Evolutionary conservation across 1,140 invertebrate species (phyloP), one percentile per base, ranked within the genome.

Genomic region (Formica exsecta): DNA sequence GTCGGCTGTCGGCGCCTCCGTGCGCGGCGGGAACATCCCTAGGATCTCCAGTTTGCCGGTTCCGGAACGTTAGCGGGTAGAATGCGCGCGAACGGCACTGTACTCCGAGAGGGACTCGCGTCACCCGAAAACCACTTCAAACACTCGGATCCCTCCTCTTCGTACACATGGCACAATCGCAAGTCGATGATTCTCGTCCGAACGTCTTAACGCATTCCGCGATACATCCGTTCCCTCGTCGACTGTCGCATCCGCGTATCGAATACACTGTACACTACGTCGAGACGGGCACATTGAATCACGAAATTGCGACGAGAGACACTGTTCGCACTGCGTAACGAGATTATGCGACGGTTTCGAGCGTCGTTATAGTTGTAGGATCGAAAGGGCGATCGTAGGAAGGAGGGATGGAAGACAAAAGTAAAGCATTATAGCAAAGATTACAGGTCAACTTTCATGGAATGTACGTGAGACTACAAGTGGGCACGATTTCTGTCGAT

Each of bases 11-110:
- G 94, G 92, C 92, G 94, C 93, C 85, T 95, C 95, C 87, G 93
- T 94, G 61, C 95, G 94, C 92, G 94, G 94, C 57, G 95, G 94
- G 89, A 95, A 95, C 94, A 95, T 95, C 86, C 93, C 94, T 76
- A 95, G 91, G 81, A 95, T 91, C 94, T 95, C 94, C 94, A 95
- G 95, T 86, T 94, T 95, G 87, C 73, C 86, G 77, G 74, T 73
- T 76, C 87, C 74, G 61, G 25, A 8, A 1, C 7, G 3, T n/a
- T 48, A 48, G 48, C 84, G 85, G 80, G 65, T 38, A 70, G 25
- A 29, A n/a, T 9, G 11, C n/a, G 9, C 86, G 70, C 68, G 41
- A 57, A n/a, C 36, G 74, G 36, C 74, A n/a, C 38, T 64, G 5
- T 51, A 51, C 25, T 19, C 22, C 77, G 44, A 41, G 32, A 32